A percentile compares a stretch with the other conserved stretches of the same genome.
Conservation (phyloP, 2,888 invertebrate genomes). For the Lypha dubia region DNA sequence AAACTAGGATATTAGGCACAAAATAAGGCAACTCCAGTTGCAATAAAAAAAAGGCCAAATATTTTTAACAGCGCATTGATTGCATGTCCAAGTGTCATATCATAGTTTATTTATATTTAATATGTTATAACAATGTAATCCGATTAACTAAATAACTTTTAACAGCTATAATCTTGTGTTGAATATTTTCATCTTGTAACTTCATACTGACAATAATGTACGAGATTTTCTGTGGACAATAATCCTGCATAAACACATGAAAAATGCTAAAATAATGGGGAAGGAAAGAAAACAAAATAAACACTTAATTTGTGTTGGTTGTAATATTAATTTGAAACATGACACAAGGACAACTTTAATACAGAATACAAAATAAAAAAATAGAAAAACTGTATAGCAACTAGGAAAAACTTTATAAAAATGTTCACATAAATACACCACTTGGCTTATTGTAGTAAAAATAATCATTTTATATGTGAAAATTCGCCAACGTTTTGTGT, state of each 20-base stretch:
- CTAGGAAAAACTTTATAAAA: background rate
- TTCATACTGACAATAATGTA: no score
- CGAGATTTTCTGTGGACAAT: slow-evolving; percentile 20
- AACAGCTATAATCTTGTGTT: slow-evolving; percentile 16
- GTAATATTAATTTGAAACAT: slow-evolving; percentile 30
- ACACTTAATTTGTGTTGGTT: slow-evolving; percentile 10
- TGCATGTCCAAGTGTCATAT: background rate
- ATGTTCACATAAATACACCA: background rate
- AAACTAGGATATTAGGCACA: background rate
- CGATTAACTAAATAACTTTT: slow-evolving; percentile 17
- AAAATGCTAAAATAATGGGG: background rate
- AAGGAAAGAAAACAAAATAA: background rate
- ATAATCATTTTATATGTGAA: background rate
- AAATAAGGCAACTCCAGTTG: background rate
- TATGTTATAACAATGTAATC: slow-evolving; percentile 30
- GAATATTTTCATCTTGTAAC: slow-evolving; percentile 2
- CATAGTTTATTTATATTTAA: background rate
- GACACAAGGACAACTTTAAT: background rate
- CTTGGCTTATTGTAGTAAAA: background rate
- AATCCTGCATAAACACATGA: background rate
- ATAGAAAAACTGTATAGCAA: background rate
- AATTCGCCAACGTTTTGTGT: slow-evolving; percentile 20
- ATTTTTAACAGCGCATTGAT: slow-evolving; percentile 1
- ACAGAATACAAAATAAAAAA: background rate
- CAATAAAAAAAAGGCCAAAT: background rate